A percentile compares a stretch with the other conserved stretches of the same genome.
Conservation (phyloP, 1,140 invertebrate genomes). For the Diploscapter pachys region DNA sequence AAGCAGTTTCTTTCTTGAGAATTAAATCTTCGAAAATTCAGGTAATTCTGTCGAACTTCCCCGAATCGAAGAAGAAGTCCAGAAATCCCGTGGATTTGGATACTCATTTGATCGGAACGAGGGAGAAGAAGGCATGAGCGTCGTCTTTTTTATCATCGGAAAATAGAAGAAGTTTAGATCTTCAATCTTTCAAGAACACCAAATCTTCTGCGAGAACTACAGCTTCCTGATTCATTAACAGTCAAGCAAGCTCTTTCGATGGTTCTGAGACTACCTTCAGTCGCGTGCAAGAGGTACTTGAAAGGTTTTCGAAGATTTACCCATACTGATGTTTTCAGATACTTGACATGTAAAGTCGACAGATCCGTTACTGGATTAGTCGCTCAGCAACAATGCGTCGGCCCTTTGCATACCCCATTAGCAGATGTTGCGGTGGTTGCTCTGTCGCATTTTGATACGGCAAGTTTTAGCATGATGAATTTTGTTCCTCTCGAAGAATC, state of each 20-base stretch:
- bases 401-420: constrained; percentile 87
- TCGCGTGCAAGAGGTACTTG: constrained; percentile 89
- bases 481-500: background rate
- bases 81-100: constrained; percentile 78
- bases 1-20: background rate
- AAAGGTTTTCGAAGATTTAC: constrained; percentile 65
- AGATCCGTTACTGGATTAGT: constrained; percentile 90
- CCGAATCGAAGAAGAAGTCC: constrained; percentile 26
- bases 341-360: constrained; percentile 68
- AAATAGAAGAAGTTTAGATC: background rate
- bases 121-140: constrained; percentile 70
- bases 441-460: constrained; percentile 67
- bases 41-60: constrained; percentile 56
- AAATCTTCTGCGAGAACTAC: constrained; percentile 58
- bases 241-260: constrained; percentile 71
- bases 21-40: background rate
- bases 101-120: constrained; percentile 82
- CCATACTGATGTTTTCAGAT: constrained; percentile 18
- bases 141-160: constrained; percentile 45
- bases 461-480: constrained; percentile 1
- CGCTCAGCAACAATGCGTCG: constrained; percentile 95
- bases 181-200: constrained; percentile 12
- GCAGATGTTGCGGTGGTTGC: constrained; percentile 90
- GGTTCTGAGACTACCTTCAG: constrained; percentile 81
- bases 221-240: constrained; percentile 65